phyloP scores from a whole-genome alignment of 2,888 invertebrate species.

The Chloroclysta siterata region DNA sequence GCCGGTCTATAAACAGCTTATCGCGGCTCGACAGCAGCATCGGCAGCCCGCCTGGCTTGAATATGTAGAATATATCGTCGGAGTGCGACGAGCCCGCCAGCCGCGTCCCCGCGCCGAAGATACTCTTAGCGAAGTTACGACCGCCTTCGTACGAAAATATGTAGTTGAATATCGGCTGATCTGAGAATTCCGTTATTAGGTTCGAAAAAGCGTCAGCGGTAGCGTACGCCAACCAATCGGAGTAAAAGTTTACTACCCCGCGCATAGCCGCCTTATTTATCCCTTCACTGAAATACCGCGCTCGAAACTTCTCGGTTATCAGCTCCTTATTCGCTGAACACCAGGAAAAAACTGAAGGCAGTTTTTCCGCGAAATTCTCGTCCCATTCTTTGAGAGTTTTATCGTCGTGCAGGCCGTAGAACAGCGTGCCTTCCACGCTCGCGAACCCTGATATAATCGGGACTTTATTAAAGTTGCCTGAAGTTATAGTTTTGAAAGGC shows the following conservation, averaged over 20 bases:
- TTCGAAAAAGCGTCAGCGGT: slow-evolving; percentile 62
- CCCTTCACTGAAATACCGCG: slow-evolving; percentile 63
- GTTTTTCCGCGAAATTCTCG: slow-evolving; percentile 60
- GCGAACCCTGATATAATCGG: slow-evolving; percentile 69
- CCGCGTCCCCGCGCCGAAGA: slow-evolving; percentile 49
- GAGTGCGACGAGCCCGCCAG: slow-evolving; percentile 66
- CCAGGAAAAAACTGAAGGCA: slow-evolving; percentile 72
- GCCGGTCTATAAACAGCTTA: slow-evolving; percentile 59
- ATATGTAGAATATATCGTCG: slow-evolving; percentile 75
- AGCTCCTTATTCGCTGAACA: slow-evolving; percentile 56
- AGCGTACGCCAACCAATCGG: slow-evolving; percentile 70
- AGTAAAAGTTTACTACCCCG: slow-evolving; percentile 62
- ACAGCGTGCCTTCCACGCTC: slow-evolving; percentile 68
- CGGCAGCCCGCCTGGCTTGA: slow-evolving; percentile 66
- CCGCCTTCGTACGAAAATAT: slow-evolving; percentile 69
- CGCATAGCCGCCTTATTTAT: slow-evolving; percentile 50
- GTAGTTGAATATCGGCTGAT: slow-evolving; percentile 67
- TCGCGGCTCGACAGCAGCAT: slow-evolving; percentile 55
- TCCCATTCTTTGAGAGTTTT: slow-evolving; percentile 60
- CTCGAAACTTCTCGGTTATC: slow-evolving; percentile 61
- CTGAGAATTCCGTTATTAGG: slow-evolving; percentile 57
- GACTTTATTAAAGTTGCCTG: slow-evolving; percentile 67
- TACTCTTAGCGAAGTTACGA: slow-evolving; percentile 64
- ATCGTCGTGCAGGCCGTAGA: slow-evolving; percentile 64
- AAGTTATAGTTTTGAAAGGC: slow-evolving; percentile 66